These are phyloP conservation scores for Dicyrtomina minuta DNA, from an alignment of 2,888 invertebrate genomes.

Conservation along the genomic window DNA sequence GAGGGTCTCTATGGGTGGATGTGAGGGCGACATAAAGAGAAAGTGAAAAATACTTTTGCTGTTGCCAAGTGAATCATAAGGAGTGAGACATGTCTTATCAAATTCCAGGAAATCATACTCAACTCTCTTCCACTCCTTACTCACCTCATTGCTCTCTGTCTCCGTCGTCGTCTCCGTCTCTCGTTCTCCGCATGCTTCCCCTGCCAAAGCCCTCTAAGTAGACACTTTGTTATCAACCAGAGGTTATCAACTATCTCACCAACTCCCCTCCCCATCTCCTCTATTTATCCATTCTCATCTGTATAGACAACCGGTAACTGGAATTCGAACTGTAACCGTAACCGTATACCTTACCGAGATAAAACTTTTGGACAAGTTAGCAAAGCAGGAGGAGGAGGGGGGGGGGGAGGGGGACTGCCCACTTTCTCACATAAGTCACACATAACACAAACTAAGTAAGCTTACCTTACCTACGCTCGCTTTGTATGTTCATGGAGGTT, in stretches of 20 bases:
- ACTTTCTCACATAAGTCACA: too few species aligned
- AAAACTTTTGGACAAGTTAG: too few species aligned
- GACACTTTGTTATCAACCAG: constrained; percentile 2
- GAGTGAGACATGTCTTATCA: constrained; percentile 5
- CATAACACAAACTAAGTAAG: too few species aligned
- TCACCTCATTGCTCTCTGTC: background rate
- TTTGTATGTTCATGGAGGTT: too few species aligned
- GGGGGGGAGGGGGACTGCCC: too few species aligned
- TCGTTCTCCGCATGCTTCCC: too few species aligned
- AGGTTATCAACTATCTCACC: background rate
- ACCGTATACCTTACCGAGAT: too few species aligned
- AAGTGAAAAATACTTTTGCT: constrained; percentile 15
- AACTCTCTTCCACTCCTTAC: background rate
- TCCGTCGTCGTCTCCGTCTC: background rate
- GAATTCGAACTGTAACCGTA: too few species aligned
- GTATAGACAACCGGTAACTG: too few species aligned
- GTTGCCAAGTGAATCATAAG: constrained; percentile 13
- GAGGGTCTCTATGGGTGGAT: too few species aligned
- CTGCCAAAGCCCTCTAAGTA: constrained; percentile 1
- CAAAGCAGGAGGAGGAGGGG: too few species aligned
- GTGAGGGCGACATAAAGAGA: background rate
- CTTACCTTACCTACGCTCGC: too few species aligned
- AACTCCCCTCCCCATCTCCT: background rate
- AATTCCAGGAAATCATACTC: constrained; percentile 12
- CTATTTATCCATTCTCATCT: background rate